Evolutionary conservation across 2,113 vertebrate species (phyloP).

Genomic region (Cebidichthys violaceus): DNA sequence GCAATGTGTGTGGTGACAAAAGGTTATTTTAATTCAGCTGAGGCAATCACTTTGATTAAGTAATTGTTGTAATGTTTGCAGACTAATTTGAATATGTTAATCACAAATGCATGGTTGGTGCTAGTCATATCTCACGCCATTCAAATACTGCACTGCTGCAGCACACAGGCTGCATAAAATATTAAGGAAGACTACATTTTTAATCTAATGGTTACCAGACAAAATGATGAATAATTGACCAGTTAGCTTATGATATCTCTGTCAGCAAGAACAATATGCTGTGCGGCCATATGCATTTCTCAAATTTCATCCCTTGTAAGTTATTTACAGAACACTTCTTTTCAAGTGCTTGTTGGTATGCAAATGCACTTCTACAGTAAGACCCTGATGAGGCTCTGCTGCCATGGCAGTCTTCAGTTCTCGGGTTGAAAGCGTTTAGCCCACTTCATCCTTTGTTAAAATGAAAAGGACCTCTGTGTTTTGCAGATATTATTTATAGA

Average conservation of each 20-base stretch:
- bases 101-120: slow-evolving; percentile 44
- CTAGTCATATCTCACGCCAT: slow-evolving; percentile 30
- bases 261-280: slow-evolving; percentile 61
- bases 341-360: slow-evolving; percentile 64
- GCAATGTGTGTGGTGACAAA: slow-evolving; percentile 70
- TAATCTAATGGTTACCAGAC: slow-evolving; percentile 70
- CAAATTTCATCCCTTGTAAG: slow-evolving; percentile 54
- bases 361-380: slow-evolving; percentile 45
- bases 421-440: slow-evolving; percentile 59
- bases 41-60: slow-evolving; percentile 71
- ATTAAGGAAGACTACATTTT: slow-evolving; percentile 70
- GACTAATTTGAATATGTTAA: slow-evolving; percentile 69
- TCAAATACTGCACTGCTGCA: slow-evolving; percentile 28
- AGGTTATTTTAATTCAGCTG: slow-evolving; percentile 69
- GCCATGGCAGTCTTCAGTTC: slow-evolving; percentile 54
- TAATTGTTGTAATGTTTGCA: slow-evolving; percentile 69
- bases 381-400: slow-evolving; percentile 46
- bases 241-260: slow-evolving; percentile 61
- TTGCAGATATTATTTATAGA: slow-evolving; percentile 62
- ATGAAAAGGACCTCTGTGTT: slow-evolving; percentile 55
- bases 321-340: slow-evolving; percentile 61
- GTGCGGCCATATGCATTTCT: slow-evolving; percentile 34
- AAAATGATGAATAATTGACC: slow-evolving; percentile 75
- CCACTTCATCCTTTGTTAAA: slow-evolving; percentile 60
- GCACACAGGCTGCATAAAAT: slow-evolving; percentile 47